These are phyloP conservation scores for Pluvianellus socialis DNA, from an alignment of 2,113 vertebrate species.

Conservation along the genomic window DNA sequence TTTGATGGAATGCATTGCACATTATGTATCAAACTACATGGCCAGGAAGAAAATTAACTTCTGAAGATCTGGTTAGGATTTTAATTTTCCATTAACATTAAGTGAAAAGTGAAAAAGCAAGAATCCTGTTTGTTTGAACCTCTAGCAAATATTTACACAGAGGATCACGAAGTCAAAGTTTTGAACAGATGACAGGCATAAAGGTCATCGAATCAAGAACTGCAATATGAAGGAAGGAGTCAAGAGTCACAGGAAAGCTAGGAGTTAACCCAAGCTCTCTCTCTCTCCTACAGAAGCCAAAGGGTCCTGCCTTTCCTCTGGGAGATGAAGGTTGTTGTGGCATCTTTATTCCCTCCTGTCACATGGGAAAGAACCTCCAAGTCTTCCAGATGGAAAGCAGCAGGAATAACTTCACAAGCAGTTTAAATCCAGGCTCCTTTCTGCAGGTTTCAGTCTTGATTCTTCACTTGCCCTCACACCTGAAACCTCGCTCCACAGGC, in stretches of 20 bases:
- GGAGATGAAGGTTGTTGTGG: background rate
- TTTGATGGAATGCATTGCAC: background rate
- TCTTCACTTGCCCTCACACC: background rate
- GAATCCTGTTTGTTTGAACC: background rate
- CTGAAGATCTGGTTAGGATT: background rate
- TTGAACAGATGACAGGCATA: background rate
- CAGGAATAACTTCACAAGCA: background rate
- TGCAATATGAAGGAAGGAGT: background rate
- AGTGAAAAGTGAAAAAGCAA: background rate
- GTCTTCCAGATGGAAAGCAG: background rate
- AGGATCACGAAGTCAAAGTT: background rate
- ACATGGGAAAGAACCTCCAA: background rate
- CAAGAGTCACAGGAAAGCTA: background rate
- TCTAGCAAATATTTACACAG: background rate
- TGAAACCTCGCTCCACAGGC: background rate
- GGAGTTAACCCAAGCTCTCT: background rate
- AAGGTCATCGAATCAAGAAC: background rate
- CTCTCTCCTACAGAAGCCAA: background rate
- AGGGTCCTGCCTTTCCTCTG: background rate
- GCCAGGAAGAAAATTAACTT: conserved; percentile 25
- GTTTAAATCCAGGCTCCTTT: background rate
- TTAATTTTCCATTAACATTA: background rate
- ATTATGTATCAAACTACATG: background rate
- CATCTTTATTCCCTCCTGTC: conserved; percentile 2
- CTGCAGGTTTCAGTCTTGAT: background rate